These are phyloP conservation scores for Palythoa grandis DNA, from an alignment of 92 coral and sea anemone species.

Conservation along the genomic window DNA sequence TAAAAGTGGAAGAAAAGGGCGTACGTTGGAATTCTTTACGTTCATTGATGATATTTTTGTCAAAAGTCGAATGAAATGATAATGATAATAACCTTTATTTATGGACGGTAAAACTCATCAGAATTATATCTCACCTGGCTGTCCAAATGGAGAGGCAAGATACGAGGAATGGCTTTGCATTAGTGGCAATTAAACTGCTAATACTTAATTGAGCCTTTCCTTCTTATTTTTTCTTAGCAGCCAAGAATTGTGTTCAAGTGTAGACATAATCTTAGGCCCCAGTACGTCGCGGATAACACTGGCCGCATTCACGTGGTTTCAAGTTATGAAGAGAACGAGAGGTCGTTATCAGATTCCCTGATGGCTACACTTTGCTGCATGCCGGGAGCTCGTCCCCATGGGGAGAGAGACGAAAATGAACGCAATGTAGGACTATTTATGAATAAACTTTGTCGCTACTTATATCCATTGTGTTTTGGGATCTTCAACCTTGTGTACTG, in stretches of 20 bases:
- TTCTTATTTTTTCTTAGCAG: slow-evolving; percentile 35
- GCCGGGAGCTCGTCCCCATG: neutral
- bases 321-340: slow-evolving; percentile 59
- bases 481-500: slow-evolving; percentile 56
- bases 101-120: too few species aligned
- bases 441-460: slow-evolving; percentile 51
- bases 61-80: too few species aligned
- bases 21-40: too few species aligned
- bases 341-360: slow-evolving; percentile 20
- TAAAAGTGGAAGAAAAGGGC: too few species aligned
- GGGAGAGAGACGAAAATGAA: neutral
- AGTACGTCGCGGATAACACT: slow-evolving; percentile 81
- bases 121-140: neutral
- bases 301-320: slow-evolving; percentile 83
- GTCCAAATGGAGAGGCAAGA: neutral
- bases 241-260: slow-evolving; percentile 70
- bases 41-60: too few species aligned
- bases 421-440: slow-evolving; percentile 35
- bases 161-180: neutral
- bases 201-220: neutral
- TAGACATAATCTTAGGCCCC: slow-evolving; percentile 78
- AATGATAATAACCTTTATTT: too few species aligned
- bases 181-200: neutral
- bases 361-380: slow-evolving; percentile 11
- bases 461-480: slow-evolving; percentile 49